Base-by-base conservation (phyloP, 2,797 vertebrate genomes). In the Vultur gryphus region DNA sequence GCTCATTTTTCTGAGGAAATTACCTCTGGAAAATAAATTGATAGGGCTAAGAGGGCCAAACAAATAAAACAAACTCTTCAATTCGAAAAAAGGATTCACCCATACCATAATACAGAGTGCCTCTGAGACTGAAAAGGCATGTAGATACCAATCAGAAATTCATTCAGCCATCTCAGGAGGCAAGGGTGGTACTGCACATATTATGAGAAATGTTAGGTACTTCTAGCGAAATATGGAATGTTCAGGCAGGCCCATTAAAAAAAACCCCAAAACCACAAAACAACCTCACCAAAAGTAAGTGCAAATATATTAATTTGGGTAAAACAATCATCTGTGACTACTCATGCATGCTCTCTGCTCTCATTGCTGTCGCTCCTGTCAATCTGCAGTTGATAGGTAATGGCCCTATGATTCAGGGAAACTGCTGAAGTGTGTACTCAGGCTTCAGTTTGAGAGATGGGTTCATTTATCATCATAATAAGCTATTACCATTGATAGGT, bases 401-500 rank as follows among this genome's bases (percentile, higher is more conserved):
- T 94, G 96, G 97, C 96, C 97, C 97, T 94, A 93, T 96, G 97
- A 98, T 98, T 98, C 98, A 96, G 94, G 83, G 82, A 96, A 98
- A 98, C 98, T 97, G 97, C 97, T 98, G 96, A 98, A 98, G 97
- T 98, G 98, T 98, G 94, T 97, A 97, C 96, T 98, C 89, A 93
- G 96, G 97, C 97, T 98, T 98, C 98, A 97, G 93, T 96, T 96
- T 97, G 97, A 98, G 97, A 98, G 98, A 98, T 98, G 97, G 98
- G 98, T 98, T 98, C 98, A 98, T 99, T 98, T 98, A 98, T 98
- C 98, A 98, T 98, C 98, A 98, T 98, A 98, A 98, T 98, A 98
- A 98, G 97, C 98, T 98, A 98, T 98, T 98, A 98, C 98, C 97
- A 97, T 69, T 94, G 96, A 98, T 98, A 98, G 98, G 98, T 98